Base-by-base conservation (phyloP, 1,140 invertebrate species). In the Whitmania pigra region DNA sequence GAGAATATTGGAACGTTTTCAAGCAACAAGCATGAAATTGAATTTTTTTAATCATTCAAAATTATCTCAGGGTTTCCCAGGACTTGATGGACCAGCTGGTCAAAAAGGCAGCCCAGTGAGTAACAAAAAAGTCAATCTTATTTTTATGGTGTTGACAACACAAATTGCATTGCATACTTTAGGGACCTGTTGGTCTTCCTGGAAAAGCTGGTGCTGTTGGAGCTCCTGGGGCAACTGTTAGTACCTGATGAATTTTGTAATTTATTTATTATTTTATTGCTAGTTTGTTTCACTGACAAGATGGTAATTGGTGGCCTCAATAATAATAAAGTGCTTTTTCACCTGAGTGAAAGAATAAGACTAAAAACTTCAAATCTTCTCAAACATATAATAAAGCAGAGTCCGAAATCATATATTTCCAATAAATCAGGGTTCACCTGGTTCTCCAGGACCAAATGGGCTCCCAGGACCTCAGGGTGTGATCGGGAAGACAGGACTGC, bases 21-120 rank as follows among this genome's bases (percentile, higher is more conserved):
- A 49, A 36, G 31, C 31, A 36, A 36, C 2, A 6, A 36, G 9
- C 13, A 15, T 49, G 43, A 17, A 11, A 49, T 49, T 49, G 43
- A 31, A 27, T 63, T 63, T 63, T 57, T 20, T 11, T 63, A 31
- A 63, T 63, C 11, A 55, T 43, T 53, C 25, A 71, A 25, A 71
- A 57, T 49, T 71, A 20, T 71, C 43, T 49, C 36, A 72, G 71
- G 71, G 71, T 67, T 22, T 72, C 25, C 71, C 60, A 53, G 71
- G 71, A 22, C 17, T 31, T 0, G 67, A 67, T n/a, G 71, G 71
- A 6, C 57, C 71, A 20, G 53, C 27, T 20, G 71, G 71, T 22
- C 60, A 57, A 31, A 43, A 66, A 20, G 71, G 71, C 15, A 70
- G 25, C 53, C 43, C 69, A 27, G 69, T 70, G 25, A 49, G 69